Conservation (phyloP, 1,140 invertebrate species). For the Drosophila bifasciata region DNA sequence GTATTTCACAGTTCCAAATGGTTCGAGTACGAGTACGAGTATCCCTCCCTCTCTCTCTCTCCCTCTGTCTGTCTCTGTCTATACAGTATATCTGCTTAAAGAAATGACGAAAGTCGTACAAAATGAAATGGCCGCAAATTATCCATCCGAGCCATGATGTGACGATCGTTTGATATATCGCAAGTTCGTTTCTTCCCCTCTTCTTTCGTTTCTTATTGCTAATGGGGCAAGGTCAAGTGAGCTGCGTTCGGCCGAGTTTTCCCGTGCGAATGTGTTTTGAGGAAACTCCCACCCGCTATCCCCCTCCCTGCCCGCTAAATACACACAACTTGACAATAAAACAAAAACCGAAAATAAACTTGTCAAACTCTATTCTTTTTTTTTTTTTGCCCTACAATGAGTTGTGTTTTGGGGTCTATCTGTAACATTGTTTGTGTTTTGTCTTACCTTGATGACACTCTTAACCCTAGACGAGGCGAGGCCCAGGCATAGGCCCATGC, state of each 20-base stretch:
- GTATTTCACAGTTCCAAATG: too few relatives aligned
- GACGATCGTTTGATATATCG: slow-evolving; percentile 46
- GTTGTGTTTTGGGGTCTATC: neutral
- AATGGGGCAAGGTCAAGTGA: slow-evolving; percentile 45
- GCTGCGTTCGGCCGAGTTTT: slow-evolving; percentile 26
- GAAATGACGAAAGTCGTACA: slow-evolving; percentile 44
- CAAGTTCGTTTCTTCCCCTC: slow-evolving; percentile 1
- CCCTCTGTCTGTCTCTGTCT: neutral
- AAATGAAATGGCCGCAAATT: slow-evolving; percentile 61
- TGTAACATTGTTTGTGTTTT: slow-evolving; percentile 14
- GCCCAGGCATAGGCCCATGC: too few relatives aligned
- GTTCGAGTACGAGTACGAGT: too few relatives aligned
- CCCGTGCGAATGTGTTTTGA: slow-evolving; percentile 41
- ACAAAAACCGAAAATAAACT: slow-evolving; percentile 38
- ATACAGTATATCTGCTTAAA: slow-evolving; percentile 4
- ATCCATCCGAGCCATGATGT: slow-evolving; percentile 31
- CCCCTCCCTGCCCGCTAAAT: neutral
- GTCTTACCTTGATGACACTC: slow-evolving; percentile 12
- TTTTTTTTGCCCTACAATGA: neutral
- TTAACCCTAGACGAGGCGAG: neutral
- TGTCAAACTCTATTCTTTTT: slow-evolving; percentile 16
- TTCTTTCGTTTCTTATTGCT: slow-evolving; percentile 8
- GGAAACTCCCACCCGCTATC: slow-evolving; percentile 5
- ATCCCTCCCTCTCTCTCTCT: too few relatives aligned
- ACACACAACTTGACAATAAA: slow-evolving; percentile 28